Percentiles rank a stretch among this genome's conserved stretches.
phyloP scores from a whole-genome alignment of 2,888 invertebrate species.

The Cephus pulcher region DNA sequence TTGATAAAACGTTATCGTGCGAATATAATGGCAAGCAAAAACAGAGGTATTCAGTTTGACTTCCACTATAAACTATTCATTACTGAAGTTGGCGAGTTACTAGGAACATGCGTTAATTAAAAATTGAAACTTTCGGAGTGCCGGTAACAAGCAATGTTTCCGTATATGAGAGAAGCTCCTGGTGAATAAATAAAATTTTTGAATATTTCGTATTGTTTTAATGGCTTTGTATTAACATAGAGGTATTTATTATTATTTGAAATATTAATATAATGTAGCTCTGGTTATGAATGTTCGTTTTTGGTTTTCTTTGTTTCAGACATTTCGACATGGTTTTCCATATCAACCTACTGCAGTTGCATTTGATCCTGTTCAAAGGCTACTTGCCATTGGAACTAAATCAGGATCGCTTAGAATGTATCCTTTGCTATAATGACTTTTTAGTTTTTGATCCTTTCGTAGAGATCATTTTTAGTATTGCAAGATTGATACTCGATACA shows the following conservation, averaged over 20 bases:
- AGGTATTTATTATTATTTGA: not conserved
- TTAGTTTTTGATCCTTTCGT: not conserved
- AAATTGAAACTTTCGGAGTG: not conserved
- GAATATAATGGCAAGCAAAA: not conserved
- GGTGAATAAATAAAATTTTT: not conserved
- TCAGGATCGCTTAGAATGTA: constrained; percentile 96
- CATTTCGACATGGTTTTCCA: constrained; percentile 98
- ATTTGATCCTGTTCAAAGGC: constrained; percentile 97
- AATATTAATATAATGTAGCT: not conserved
- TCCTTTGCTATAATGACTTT: constrained; percentile 73
- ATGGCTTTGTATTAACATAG: not conserved
- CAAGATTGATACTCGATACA: not conserved
- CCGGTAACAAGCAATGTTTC: not conserved
- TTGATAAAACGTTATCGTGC: not conserved
- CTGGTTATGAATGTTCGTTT: not conserved
- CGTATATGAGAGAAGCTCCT: not conserved
- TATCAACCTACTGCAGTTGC: constrained; percentile 97
- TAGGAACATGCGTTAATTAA: not conserved
- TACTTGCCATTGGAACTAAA: constrained; percentile 97
- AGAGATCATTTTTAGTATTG: not conserved
- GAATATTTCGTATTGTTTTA: not conserved
- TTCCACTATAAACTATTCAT: not conserved
- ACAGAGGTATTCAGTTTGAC: not conserved
- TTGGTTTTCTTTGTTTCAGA: constrained; percentile 75
- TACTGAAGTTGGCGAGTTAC: not conserved